phyloP scores from a whole-genome alignment of 2,888 invertebrate genomes.

The Tenthredo mesomela region DNA sequence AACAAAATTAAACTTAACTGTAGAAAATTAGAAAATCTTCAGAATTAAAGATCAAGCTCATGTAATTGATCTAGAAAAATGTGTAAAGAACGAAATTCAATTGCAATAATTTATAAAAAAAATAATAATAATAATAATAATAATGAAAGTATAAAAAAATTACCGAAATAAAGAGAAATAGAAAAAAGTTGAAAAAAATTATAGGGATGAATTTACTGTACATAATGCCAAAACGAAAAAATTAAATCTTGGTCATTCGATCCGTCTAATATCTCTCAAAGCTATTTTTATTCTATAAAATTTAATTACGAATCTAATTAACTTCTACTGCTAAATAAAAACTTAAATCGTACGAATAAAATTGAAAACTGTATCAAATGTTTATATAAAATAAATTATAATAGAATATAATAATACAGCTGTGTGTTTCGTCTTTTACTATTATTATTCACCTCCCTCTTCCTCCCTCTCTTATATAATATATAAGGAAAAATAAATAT shows the following conservation, averaged over 20 bases:
- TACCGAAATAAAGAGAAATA: neutral
- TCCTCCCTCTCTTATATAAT: neutral
- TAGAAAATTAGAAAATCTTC: too few relatives aligned
- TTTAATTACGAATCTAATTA: constrained; percentile 36
- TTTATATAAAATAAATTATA: constrained; percentile 76
- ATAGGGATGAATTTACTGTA: constrained; percentile 58
- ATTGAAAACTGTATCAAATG: constrained; percentile 75
- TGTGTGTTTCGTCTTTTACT: neutral
- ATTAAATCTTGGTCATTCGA: constrained; percentile 67
- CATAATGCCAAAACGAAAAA: constrained; percentile 72
- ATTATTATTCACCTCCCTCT: neutral
- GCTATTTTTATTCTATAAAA: constrained; percentile 65
- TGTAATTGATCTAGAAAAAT: neutral
- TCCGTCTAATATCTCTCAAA: constrained; percentile 68
- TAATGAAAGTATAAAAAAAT: too few relatives aligned
- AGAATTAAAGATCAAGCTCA: too few relatives aligned
- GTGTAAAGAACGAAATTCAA: neutral
- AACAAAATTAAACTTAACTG: neutral
- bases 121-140: too few relatives aligned
- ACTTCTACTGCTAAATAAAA: constrained; percentile 21
- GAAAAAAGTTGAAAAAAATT: neutral
- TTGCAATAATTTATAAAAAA: neutral
- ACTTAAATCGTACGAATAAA: constrained; percentile 53
- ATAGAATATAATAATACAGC: constrained; percentile 61
- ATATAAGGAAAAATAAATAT: neutral